Percentiles rank a stretch among this genome's conserved stretches.
phyloP scores from a whole-genome alignment of 2,888 invertebrate genomes.

The Pyrochroa serraticornis region DNA sequence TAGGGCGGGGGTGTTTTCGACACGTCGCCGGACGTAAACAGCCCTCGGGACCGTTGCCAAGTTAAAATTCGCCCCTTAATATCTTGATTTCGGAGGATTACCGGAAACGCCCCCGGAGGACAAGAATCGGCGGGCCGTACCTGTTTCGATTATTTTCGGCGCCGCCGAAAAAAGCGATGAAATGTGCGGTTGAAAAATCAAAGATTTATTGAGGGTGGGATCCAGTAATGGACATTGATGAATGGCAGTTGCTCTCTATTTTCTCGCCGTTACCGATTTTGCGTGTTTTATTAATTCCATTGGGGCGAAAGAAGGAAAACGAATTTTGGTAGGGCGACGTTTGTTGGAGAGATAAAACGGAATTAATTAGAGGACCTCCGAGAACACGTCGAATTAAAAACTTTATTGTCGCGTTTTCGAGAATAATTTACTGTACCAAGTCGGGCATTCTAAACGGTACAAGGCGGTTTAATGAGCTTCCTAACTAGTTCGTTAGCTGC shows the following conservation, averaged over 20 bases:
- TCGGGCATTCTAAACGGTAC: constrained; percentile 14
- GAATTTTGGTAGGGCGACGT: not conserved
- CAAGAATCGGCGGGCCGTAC: too few species aligned
- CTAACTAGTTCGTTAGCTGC: constrained; percentile 24
- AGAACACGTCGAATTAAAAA: constrained; percentile 22
- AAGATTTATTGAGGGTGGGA: too few species aligned
- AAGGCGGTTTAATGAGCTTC: constrained; percentile 23
- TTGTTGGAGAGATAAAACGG: constrained; percentile 18
- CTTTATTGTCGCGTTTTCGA: constrained; percentile 15
- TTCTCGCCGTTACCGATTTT: too few species aligned
- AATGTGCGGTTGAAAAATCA: too few species aligned
- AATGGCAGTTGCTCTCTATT: too few species aligned
- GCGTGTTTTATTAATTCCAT: too few species aligned
- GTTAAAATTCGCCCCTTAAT: constrained; percentile 24
- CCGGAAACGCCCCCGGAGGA: too few species aligned
- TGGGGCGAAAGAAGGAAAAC: too few species aligned
- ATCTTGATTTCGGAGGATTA: too few species aligned
- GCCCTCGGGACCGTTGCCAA: constrained; percentile 11
- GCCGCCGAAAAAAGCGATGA: too few species aligned
- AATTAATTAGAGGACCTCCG: constrained; percentile 21
- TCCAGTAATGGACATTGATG: too few species aligned
- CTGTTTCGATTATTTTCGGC: too few species aligned
- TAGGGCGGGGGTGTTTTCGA: constrained; percentile 7
- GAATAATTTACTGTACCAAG: constrained; percentile 23
- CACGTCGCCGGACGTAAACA: constrained; percentile 11